Evolutionary conservation across 92 coral and sea anemone genomes (phyloP), one percentile per base, ranked within the genome.

Genomic region (Heteractis magnifica): DNA sequence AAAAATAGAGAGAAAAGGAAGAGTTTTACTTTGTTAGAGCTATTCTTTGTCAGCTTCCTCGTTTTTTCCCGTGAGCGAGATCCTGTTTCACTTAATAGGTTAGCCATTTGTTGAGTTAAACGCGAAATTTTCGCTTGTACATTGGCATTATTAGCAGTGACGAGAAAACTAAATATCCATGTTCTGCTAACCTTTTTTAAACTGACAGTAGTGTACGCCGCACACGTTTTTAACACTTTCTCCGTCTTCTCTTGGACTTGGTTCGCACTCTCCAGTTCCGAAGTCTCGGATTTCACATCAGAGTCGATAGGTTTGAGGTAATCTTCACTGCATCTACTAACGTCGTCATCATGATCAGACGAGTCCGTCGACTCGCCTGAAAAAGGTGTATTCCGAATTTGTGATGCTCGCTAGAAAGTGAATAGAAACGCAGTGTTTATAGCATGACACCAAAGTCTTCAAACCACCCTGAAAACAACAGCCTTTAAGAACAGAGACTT

Each of bases 281-380:
- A 74, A 79, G 58, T 59, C 71, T 72, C 75, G 5, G 86, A 55
- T 51, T 59, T 52, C 3, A 21, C 65, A 23, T 73, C 79, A 70
- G 82, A 79, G 53, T 77, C 86, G 60, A 70, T 64, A 59, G 82
- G 82, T 20, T 56, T 51, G 41, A 84, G 75, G 20, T 88, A 88
- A 49, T 91, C 94, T 23, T 91, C 93, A 3, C 88, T 90, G 73
- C 73, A 68, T 15, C 83, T 65, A 41, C 94, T 89, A 77, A 85
- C 86, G 44, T 89, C 91, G 60, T 81, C 85, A 59, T 94, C 98
- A 53, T 94, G 89, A 58, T 96, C 99, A 1, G 99, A 96, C 5
- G 99, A 96, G 77, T 96, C 99, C 0, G 99, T 96, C 1, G 99
- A 96, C 56, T 96, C 99, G 7, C 99, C 99, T 15, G 98, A 88